Evolutionary conservation across 2,797 vertebrate species (phyloP).

Genomic region (Melopsittacus undulatus): DNA sequence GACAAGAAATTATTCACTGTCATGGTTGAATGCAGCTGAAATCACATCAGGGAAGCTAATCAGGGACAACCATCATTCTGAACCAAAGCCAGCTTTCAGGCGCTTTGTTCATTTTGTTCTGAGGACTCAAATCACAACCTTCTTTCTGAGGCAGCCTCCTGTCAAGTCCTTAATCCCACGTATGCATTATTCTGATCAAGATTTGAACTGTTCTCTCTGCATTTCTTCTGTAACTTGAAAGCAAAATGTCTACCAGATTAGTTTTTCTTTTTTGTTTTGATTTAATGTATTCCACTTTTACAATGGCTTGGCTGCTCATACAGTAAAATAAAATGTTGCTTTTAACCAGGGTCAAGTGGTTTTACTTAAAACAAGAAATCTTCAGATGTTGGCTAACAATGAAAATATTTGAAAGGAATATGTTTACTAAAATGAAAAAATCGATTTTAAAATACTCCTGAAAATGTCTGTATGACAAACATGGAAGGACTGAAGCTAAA

Average conservation of each 20-base stretch:
- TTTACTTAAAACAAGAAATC: neutral
- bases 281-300: neutral
- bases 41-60: neutral
- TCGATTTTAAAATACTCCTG: neutral
- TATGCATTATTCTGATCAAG: neutral
- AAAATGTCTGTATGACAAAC: slow-evolving; percentile 10
- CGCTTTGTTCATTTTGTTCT: neutral
- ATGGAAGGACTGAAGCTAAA: slow-evolving; percentile 1
- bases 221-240: neutral
- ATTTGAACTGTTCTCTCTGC: neutral
- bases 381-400: neutral
- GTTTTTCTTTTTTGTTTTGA: neutral
- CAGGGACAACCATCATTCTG: neutral
- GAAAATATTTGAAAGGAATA: neutral
- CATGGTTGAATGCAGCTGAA: neutral
- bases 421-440: neutral
- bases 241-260: neutral
- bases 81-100: neutral
- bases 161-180: neutral
- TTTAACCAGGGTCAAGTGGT: neutral
- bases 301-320: neutral
- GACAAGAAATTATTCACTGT: neutral
- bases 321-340: neutral
- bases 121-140: neutral
- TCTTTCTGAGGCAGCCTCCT: neutral